Base-by-base conservation (phyloP, 2,113 vertebrate genomes). In the Merops nubicus region DNA sequence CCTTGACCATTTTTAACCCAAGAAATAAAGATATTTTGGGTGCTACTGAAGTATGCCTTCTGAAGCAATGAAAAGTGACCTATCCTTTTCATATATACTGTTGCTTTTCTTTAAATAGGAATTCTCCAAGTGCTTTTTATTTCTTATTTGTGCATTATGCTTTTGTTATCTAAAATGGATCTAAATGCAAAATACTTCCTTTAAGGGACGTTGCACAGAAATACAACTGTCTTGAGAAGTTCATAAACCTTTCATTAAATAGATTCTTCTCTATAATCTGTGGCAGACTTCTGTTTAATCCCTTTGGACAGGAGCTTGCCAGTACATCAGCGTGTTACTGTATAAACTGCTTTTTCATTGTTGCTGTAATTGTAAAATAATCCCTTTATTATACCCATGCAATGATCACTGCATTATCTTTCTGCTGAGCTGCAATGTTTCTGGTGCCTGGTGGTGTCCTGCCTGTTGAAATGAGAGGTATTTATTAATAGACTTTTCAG, bases 341-440 rank as follows among this genome's bases (percentile, higher is more conserved):
- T 82, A 85, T 73, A 91, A 95, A 94, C 88, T 80, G 85, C 85
- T 83, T 79, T 89, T 91, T 91, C 74, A 91, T 96, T 94, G 93
- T 96, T 85, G 82, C 54, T 90, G 89, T 94, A 91, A 94, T 93
- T 96, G 85, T 94, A 59, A 94, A 94, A 76, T 88, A 96, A 89
- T 91, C 89, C 78, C 62, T 64, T 59, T 88, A 6, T 85, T 94
- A 42, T 80, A 88, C 53, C 36, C 75, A 26, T 40, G 69, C 84
- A 62, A 1, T 34, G 87, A 93, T 89, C 53, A 17, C 57, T 85
- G 89, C 53, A 45, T 95, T 92, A 42, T 88, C 68, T 88, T 96
- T 88, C 87, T 83, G 85, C 91, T 91, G 94, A 93, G 91, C 78
- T 80, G 40, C 62, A 33, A 0, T 48, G 7, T 96, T 82, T 76